These are phyloP conservation scores for Lampropteryx suffumata DNA, from an alignment of 2,888 invertebrate genomes.

Conservation along the genomic window DNA sequence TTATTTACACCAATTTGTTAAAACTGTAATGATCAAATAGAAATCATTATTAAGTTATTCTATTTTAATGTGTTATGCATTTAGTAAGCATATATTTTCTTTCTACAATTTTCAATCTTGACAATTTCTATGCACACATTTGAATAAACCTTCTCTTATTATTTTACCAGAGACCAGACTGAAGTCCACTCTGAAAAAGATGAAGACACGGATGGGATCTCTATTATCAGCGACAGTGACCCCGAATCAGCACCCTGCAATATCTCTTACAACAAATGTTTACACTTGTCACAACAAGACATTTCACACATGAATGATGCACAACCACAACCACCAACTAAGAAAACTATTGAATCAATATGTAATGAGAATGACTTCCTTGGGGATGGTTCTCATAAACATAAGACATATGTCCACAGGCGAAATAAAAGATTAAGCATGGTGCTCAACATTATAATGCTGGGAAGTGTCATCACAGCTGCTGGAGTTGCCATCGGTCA, in stretches of 20 bases:
- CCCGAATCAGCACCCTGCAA: conserved; percentile 61
- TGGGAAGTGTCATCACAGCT: conserved; percentile 77
- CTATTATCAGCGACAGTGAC: conserved; percentile 77
- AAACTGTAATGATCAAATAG: too few relatives aligned
- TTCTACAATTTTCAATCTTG: neutral
- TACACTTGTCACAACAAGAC: conserved; percentile 40
- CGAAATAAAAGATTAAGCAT: conserved; percentile 75
- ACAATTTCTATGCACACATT: neutral
- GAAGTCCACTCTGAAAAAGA: conserved; percentile 61
- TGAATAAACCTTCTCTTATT: conserved; percentile 5
- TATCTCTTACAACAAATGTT: conserved; percentile 44
- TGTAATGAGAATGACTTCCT: conserved; percentile 60
- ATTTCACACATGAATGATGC: conserved; percentile 2
- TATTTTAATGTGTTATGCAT: too few relatives aligned
- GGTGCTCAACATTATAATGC: conserved; percentile 72
- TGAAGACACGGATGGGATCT: conserved; percentile 79
- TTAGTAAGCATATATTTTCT: too few relatives aligned
- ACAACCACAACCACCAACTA: conserved; percentile 13
- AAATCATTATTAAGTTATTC: too few relatives aligned
- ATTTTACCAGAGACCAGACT: conserved; percentile 45
- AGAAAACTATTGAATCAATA: conserved; percentile 44
- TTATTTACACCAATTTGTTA: too few relatives aligned
- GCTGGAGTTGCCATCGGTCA: conserved; percentile 78
- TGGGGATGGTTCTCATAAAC: conserved; percentile 57
- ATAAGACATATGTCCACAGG: conserved; percentile 75